Evolutionary conservation across 2,113 vertebrate genomes (phyloP), one percentile per base, ranked within the genome.

Genomic region (Nettapus auritus): DNA sequence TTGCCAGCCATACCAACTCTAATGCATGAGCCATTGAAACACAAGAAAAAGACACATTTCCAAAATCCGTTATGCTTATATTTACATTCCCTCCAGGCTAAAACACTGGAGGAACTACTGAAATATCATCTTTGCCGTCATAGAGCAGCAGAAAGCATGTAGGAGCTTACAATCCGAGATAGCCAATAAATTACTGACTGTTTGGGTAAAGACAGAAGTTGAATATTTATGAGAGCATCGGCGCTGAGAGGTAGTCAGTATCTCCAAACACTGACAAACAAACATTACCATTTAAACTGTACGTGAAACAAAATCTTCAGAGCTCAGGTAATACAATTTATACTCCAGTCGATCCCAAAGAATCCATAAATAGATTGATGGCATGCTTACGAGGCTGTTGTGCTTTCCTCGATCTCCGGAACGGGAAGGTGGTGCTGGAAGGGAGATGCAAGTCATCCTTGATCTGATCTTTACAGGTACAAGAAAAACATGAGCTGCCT

Each of bases 21-120:
- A 96, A 97, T 79, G 90, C 95, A 93, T 31, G 21, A 97, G 96
- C 92, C 91, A 82, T 50, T 87, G 94, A 91, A 96, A 97, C 80
- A 94, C 31, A 82, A 78, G 59, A 66, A 86, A 89, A 91, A 90
- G 69, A 70, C 90, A 96, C 90, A 88, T 89, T 97, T 94, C 94
- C 85, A 94, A 96, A 98, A 98, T 96, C 96, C 96, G 96, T 97
- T 98, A 90, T 91, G 93, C 96, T 97, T 93, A 90, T 97, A 97
- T 98, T 98, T 97, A 98, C 95, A 97, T 92, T 95, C 96, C 88
- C 92, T 95, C 62, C 86, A 95, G 97, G 93, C 95, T 89, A 81
- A 96, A 95, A 84, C 31, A 5, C 28, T 83, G 86, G 59, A 80
- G 77, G 97, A 97, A 93, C 74, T 81, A 93, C 95, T 26, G 59